Percentiles rank a stretch among this genome's conserved stretches.
phyloP scores from a whole-genome alignment of 2,888 invertebrate species.

The Nephrocerus scutellatus region DNA sequence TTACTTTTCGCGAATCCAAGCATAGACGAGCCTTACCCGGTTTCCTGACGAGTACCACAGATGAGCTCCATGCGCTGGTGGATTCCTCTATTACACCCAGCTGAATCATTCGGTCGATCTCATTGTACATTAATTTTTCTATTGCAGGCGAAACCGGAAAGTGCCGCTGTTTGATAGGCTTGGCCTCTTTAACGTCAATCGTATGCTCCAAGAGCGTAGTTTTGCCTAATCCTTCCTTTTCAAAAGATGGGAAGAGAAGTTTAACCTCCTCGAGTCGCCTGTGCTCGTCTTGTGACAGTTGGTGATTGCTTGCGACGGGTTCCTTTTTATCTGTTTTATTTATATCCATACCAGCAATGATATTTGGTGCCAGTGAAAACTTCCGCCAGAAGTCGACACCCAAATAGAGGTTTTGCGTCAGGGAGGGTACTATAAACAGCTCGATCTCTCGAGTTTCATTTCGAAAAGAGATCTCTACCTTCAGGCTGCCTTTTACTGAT shows the following conservation, averaged over 20 bases:
- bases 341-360: too few species aligned
- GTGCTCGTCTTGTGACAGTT: background rate
- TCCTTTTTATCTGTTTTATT: too few species aligned
- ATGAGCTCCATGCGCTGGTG: constrained; percentile 31
- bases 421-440: too few species aligned
- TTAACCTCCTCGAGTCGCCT: background rate
- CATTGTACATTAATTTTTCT: constrained; percentile 20
- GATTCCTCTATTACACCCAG: constrained; percentile 30
- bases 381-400: too few species aligned
- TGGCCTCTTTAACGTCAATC: constrained; percentile 17
- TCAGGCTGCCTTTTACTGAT: too few species aligned
- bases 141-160: constrained; percentile 20
- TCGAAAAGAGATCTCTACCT: too few species aligned
- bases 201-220: constrained; percentile 16
- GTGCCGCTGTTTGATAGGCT: constrained; percentile 21
- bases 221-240: constrained; percentile 15
- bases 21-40: constrained; percentile 27
- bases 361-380: too few species aligned
- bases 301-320: too few species aligned
- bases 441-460: too few species aligned
- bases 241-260: constrained; percentile 15
- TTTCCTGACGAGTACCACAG: constrained; percentile 28
- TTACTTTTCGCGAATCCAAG: constrained; percentile 30
- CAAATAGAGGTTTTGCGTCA: too few species aligned
- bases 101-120: constrained; percentile 33